Evolutionary conservation across 2,113 vertebrate species (phyloP).

Genomic region (Agelaius tricolor): DNA sequence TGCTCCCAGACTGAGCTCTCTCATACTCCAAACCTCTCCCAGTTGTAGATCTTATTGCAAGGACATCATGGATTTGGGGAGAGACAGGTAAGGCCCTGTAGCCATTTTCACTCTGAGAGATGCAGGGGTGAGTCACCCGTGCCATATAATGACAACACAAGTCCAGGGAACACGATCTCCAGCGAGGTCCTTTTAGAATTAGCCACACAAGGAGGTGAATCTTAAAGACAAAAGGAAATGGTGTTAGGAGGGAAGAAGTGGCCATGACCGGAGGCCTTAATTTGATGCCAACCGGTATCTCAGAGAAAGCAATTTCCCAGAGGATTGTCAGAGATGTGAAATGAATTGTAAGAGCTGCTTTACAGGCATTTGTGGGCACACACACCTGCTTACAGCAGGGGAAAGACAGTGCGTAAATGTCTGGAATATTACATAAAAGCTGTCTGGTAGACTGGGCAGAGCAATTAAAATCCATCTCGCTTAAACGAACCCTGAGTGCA

Average conservation of each 20-base stretch:
- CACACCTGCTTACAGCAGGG: conserved; percentile 67
- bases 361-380: conserved; percentile 50
- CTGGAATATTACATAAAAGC: conserved; percentile 81
- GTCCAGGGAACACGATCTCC: neutral
- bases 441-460: conserved; percentile 75
- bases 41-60: neutral
- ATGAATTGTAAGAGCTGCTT: conserved; percentile 67
- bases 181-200: conserved; percentile 23
- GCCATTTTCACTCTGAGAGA: fast-evolving
- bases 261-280: conserved; percentile 44
- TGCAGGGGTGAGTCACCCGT: neutral
- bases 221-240: conserved; percentile 43
- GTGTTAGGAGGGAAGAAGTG: conserved; percentile 31
- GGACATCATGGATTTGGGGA: neutral
- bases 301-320: conserved; percentile 61
- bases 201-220: conserved; percentile 11
- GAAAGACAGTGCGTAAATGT: conserved; percentile 77
- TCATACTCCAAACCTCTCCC: neutral
- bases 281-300: conserved; percentile 39
- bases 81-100: neutral
- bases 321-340: conserved; percentile 52
- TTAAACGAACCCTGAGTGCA: conserved; percentile 74
- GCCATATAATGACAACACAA: neutral
- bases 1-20: neutral
- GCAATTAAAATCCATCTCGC: conserved; percentile 81